These are phyloP conservation scores for Aporophyla lueneburgensis DNA, from an alignment of 2,888 invertebrate genomes.

Conservation along the genomic window DNA sequence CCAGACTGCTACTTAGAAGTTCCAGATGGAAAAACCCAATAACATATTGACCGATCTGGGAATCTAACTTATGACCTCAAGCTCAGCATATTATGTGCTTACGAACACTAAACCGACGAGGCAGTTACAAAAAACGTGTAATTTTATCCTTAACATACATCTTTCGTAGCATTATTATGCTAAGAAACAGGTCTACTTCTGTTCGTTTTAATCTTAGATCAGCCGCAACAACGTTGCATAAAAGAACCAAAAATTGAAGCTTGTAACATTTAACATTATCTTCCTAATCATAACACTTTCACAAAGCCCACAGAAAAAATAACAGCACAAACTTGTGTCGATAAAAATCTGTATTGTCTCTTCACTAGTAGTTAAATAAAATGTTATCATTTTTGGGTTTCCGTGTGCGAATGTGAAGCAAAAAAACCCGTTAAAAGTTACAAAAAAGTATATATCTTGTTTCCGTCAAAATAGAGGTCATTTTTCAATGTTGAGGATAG, in stretches of 20 bases:
- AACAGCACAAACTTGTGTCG: slow-evolving; percentile 52
- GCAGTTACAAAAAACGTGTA: background rate
- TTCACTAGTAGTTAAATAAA: slow-evolving; percentile 69
- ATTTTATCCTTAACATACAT: slow-evolving; percentile 10
- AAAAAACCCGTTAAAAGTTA: slow-evolving; percentile 61
- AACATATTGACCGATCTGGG: no score
- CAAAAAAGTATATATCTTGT: slow-evolving; percentile 50
- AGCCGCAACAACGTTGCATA: slow-evolving; percentile 9
- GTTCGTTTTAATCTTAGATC: slow-evolving; percentile 37
- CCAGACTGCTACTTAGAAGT: no score
- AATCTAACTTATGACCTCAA: no score
- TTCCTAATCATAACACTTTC: slow-evolving; percentile 43
- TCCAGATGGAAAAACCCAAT: no score
- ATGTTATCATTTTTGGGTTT: slow-evolving; percentile 79
- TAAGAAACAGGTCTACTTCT: slow-evolving; percentile 6
- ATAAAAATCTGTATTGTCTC: slow-evolving; percentile 63
- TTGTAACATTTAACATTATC: slow-evolving; percentile 40
- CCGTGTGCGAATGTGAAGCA: slow-evolving; percentile 72
- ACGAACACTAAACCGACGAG: no score
- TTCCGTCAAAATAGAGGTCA: slow-evolving; percentile 57
- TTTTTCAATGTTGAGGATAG: slow-evolving; percentile 49
- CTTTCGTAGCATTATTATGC: background rate
- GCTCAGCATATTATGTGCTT: no score
- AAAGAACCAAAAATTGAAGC: slow-evolving; percentile 6
- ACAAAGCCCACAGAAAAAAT: background rate